Evolutionary conservation across 2,113 vertebrate genomes (phyloP).

Genomic region (Telmatochromis sp.): DNA sequence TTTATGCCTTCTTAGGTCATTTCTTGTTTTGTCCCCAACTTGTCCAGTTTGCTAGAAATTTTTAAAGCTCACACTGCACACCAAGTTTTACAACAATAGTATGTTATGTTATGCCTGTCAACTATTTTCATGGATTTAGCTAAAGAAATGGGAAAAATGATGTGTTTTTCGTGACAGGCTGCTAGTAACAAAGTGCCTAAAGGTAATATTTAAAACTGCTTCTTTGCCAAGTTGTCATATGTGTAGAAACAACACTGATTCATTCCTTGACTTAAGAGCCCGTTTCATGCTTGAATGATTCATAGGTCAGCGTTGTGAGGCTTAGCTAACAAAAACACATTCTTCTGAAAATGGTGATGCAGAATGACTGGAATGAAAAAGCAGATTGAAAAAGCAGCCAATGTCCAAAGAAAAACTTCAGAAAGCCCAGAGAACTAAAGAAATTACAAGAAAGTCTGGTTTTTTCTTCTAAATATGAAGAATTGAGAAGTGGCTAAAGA

Average conservation of each 20-base stretch:
- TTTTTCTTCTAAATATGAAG: neutral
- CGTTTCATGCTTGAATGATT: neutral
- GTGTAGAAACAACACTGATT: neutral
- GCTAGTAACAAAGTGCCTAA: neutral
- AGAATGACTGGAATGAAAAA: neutral
- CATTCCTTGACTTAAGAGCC: neutral
- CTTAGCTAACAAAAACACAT: neutral
- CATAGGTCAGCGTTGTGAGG: neutral
- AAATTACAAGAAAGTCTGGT: neutral
- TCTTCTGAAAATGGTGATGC: neutral
- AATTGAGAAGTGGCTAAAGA: neutral
- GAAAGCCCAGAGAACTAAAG: neutral
- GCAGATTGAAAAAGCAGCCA: neutral
- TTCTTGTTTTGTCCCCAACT: neutral
- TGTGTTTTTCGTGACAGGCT: neutral
- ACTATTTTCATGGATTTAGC: neutral
- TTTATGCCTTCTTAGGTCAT: neutral
- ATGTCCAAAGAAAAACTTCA: neutral
- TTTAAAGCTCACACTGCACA: neutral
- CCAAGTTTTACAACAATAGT: neutral
- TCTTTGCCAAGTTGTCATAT: neutral
- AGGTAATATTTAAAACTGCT: neutral
- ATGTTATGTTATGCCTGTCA: neutral
- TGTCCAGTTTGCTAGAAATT: neutral
- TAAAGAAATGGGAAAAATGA: neutral